phyloP scores from a whole-genome alignment of 1,140 invertebrate genomes.

The Triops longicaudatus region DNA sequence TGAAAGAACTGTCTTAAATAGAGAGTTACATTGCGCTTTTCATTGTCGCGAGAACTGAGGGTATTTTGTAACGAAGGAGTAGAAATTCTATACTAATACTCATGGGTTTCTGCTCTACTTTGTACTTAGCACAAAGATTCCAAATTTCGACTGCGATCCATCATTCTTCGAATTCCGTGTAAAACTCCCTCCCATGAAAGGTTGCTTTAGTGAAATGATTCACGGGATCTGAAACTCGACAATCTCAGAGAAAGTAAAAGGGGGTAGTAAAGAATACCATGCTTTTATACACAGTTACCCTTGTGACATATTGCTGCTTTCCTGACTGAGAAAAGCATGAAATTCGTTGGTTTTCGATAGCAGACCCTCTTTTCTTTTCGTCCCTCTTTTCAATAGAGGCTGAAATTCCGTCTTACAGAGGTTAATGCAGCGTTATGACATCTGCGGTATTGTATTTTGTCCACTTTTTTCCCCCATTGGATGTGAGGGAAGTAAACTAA shows the following conservation, averaged over 20 bases:
- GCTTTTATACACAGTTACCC: background rate
- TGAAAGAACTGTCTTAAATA: no score
- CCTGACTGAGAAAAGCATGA: background rate
- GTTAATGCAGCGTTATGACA: slow-evolving; percentile 7
- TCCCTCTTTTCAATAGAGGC: background rate
- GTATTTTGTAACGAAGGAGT: no score
- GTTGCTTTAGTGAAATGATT: no score
- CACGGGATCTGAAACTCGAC: no score
- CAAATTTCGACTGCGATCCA: no score
- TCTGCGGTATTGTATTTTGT: slow-evolving; percentile 12
- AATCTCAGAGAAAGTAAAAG: background rate
- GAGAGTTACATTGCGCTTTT: no score
- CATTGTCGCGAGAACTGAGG: no score
- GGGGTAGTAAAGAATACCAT: background rate
- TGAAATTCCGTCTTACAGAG: background rate
- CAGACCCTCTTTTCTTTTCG: background rate
- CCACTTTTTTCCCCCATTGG: background rate
- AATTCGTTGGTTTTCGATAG: background rate
- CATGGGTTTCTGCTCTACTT: no score
- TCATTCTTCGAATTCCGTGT: no score
- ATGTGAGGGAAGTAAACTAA: background rate
- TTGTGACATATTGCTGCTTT: background rate
- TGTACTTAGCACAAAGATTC: no score
- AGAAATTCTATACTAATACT: no score
- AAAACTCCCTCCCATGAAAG: no score